These are phyloP conservation scores for Limnephilus lunatus DNA, from an alignment of 2,888 invertebrate species.

Conservation along the genomic window DNA sequence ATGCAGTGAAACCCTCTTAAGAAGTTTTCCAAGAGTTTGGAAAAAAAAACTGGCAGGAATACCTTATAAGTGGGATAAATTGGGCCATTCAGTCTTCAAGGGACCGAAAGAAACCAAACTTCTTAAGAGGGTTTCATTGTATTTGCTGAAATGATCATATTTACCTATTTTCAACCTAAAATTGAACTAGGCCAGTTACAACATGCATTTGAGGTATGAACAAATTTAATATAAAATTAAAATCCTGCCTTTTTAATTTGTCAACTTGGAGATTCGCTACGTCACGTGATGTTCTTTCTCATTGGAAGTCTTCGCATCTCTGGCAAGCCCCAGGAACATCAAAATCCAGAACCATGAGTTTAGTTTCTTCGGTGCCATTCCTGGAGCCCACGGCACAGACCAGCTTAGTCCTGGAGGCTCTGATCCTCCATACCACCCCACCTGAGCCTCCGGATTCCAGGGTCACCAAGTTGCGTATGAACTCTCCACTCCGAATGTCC, in stretches of 20 bases:
- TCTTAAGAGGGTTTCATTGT: too few relatives aligned
- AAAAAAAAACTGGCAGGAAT: too few relatives aligned
- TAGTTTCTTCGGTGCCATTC: conserved; percentile 99
- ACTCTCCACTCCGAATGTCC: conserved; percentile 98
- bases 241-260: neutral
- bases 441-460: conserved; percentile 97
- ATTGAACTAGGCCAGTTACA: neutral
- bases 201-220: neutral
- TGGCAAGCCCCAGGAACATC: conserved; percentile 87
- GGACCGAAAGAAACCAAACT: too few relatives aligned
- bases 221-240: neutral
- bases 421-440: conserved; percentile 98
- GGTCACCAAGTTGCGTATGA: conserved; percentile 96
- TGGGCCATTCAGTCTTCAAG: too few relatives aligned
- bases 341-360: conserved; percentile 97
- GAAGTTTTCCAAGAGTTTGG: too few relatives aligned
- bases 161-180: neutral
- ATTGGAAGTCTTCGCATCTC: conserved; percentile 71
- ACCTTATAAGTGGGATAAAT: too few relatives aligned
- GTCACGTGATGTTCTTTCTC: neutral
- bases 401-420: conserved; percentile 95
- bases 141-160: neutral
- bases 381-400: conserved; percentile 99
- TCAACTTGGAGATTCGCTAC: conserved; percentile 24
- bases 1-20: too few relatives aligned